Evolutionary conservation across 2,888 invertebrate genomes (phyloP), one percentile per base, ranked within the genome.

Genomic region (Euplexia lucipara): DNA sequence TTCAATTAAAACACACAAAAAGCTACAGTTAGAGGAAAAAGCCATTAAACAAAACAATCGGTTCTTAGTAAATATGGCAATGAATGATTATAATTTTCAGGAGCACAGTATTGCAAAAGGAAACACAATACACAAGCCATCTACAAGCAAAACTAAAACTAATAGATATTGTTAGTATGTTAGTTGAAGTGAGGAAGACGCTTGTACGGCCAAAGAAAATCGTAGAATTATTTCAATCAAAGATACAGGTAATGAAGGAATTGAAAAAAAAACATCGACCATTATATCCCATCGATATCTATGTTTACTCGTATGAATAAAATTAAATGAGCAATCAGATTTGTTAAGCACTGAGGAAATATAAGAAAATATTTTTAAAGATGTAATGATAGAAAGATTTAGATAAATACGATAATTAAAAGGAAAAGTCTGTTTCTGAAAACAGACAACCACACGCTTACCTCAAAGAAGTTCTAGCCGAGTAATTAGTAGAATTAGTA

Each of bases 401-500:
- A 2, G 22, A 16, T 44, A 1, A n/a, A 7, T 4, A 22, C 22
- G 12, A 3, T 0, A 41, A 3, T 14, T 0, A 39, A 41, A 2
- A 1, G 18, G 18, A 16, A 9, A 39, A 16, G 12, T 3, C 9
- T n/a, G 62, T 64, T 60, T 62, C 57, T 58, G 57, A 54, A 75
- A 59, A 66, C 35, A 20, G 35, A 14, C 34, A 14, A 22, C 42
- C 49, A 63, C 53, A 57, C 30, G 12, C 63, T 79, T 79, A 80
- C 80, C 78, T 53, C 48, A 30, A 47, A 30, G 49, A 48, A 56
- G 61, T 75, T 69, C 66, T 59, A 47, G 61, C 26, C 54, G 58
- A 69, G 63, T 47, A 47, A 61, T 89, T 89, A 90, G 88, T 89
- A 71, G 35, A 45, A 78, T 90, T 90, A 90, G 86, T 82, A 81